phyloP scores from a whole-genome alignment of 2,888 invertebrate species.

The Pedicia rivosa region DNA sequence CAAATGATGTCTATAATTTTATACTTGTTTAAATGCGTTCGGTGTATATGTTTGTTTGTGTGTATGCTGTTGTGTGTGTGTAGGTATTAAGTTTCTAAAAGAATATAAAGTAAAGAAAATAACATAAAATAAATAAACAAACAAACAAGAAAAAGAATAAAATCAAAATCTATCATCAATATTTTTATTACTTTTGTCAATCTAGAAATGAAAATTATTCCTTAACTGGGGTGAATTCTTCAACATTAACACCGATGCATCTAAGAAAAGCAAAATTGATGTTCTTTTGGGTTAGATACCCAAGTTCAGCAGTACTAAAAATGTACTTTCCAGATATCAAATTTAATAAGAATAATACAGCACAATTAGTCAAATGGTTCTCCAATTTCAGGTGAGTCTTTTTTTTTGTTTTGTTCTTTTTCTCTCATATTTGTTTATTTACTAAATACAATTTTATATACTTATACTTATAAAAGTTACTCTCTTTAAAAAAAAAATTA shows the following conservation, averaged over 20 bases:
- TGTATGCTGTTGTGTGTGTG: too few species aligned
- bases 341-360: conserved; percentile 99
- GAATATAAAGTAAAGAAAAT: too few species aligned
- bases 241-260: conserved; percentile 98
- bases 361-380: conserved; percentile 99
- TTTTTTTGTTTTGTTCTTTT: conserved; percentile 4
- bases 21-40: too few species aligned
- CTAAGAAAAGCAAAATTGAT: conserved; percentile 99
- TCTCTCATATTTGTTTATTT: too few species aligned
- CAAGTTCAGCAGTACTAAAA: conserved; percentile 96
- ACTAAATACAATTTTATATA: too few species aligned
- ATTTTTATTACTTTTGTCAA: too few species aligned
- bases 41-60: too few species aligned
- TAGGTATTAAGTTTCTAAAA: too few species aligned
- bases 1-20: conserved; percentile 5
- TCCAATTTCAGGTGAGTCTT: conserved; percentile 94
- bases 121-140: too few species aligned
- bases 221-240: conserved; percentile 82
- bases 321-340: conserved; percentile 99
- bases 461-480: too few species aligned
- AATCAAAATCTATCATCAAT: neutral
- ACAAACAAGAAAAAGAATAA: neutral
- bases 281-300: conserved; percentile 99
- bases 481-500: too few species aligned
- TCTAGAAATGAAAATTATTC: conserved; percentile 31